Conservation (phyloP, 2,113 vertebrate species). For the Falcunculus frontatus region DNA sequence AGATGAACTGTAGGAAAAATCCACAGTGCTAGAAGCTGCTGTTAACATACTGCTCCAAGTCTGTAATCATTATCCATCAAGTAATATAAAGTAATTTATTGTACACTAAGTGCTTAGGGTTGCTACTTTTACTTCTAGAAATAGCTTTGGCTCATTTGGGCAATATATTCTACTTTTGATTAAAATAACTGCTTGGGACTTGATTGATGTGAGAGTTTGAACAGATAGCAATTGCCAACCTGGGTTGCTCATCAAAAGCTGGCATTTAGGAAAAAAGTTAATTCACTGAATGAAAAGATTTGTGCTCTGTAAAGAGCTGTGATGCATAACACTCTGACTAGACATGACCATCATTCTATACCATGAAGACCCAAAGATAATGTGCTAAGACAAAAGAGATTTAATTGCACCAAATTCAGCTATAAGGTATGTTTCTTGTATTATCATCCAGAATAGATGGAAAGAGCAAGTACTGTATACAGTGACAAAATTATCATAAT, state of each 20-base stretch:
- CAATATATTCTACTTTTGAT: conserved; percentile 47
- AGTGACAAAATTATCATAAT: background rate
- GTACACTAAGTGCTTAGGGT: conserved; percentile 12
- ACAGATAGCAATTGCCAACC: conserved; percentile 21
- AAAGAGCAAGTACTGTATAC: background rate
- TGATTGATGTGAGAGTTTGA: conserved; percentile 4
- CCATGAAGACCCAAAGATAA: background rate
- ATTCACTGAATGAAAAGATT: background rate
- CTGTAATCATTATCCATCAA: conserved; percentile 57
- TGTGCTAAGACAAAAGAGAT: background rate
- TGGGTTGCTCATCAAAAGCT: background rate
- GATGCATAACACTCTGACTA: background rate
- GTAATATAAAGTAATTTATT: conserved; percentile 45
- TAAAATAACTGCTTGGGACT: conserved; percentile 53
- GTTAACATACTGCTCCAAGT: background rate
- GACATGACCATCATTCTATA: background rate
- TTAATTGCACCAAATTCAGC: background rate
- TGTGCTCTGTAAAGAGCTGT: background rate
- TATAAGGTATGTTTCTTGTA: background rate
- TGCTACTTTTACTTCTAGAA: conserved; percentile 52
- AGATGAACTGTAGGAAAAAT: background rate
- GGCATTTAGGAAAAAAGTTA: background rate
- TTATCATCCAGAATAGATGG: background rate
- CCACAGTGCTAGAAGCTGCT: background rate
- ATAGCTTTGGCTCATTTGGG: conserved; percentile 36